These are phyloP conservation scores for Drosophila formosana DNA, from an alignment of 2,888 invertebrate genomes.

Conservation along the genomic window DNA sequence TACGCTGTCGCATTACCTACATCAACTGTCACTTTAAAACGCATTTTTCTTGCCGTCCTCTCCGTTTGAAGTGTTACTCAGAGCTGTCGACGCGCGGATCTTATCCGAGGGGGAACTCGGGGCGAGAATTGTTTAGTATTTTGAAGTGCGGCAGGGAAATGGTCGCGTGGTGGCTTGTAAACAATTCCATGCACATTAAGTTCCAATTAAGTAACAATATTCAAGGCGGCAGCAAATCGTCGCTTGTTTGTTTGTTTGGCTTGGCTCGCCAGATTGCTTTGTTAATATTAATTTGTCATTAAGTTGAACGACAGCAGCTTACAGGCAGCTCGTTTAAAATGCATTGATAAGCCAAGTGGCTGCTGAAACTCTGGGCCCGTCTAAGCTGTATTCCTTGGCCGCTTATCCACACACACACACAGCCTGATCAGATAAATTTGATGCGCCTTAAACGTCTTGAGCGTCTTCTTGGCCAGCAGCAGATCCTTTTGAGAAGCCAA, in stretches of 20 bases:
- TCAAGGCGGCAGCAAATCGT: constrained; percentile 57
- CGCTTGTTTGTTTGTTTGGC: constrained; percentile 49
- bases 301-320: constrained; percentile 65
- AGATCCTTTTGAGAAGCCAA: constrained; percentile 66
- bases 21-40: constrained; percentile 80
- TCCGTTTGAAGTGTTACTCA: constrained; percentile 65
- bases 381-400: constrained; percentile 5
- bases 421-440: constrained; percentile 73
- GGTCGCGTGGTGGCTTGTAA: constrained; percentile 54
- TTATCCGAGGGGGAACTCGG: constrained; percentile 54
- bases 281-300: constrained; percentile 81
- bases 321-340: constrained; percentile 76
- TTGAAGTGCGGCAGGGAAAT: neutral
- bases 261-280: constrained; percentile 68
- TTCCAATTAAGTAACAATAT: constrained; percentile 78
- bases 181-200: constrained; percentile 78
- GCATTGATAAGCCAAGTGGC: constrained; percentile 78
- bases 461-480: constrained; percentile 44
- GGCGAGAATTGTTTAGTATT: constrained; percentile 1
- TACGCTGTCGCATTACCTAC: constrained; percentile 77
- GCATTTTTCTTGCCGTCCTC: constrained; percentile 67
- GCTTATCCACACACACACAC: constrained; percentile 16
- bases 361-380: neutral
- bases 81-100: constrained; percentile 57
- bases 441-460: constrained; percentile 79